Evolutionary conservation across 2,888 invertebrate genomes (phyloP), one percentile per base, ranked within the genome.

Genomic region (Cyclophora albipunctata): DNA sequence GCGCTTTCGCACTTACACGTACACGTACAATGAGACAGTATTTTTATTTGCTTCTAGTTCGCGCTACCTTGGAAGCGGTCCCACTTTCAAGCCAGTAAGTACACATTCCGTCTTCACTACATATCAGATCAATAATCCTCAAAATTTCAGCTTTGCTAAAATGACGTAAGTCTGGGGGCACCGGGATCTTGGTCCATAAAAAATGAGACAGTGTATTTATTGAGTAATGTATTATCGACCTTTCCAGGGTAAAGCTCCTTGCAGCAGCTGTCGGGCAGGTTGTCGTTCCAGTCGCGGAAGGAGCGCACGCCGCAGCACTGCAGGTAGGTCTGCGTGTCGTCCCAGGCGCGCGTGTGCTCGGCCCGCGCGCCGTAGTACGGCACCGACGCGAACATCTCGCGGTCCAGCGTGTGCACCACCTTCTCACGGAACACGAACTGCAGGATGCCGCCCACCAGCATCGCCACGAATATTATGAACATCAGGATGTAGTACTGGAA

Each of bases 341-440:
- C 96, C 97, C 97, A 98, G 0, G 97, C 93, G 51, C 91, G 90
- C 2, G 94, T 94, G 52, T 95, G 92, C 55, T 93, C 91, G 45
- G 90, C 90, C 55, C 91, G 90, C 20, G 90, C 90, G 45, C 93
- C 93, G 75, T 96, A 96, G 57, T 91, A 90, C 4, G 92, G 91
- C 66, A 96, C 91, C 2, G 95, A 91, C 20, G 93, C 92, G 59
- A 90, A 90, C 94, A 96, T 93, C 81, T 94, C 93, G 61, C 94
- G 92, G 69, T 93, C 91, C 78, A 96, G 90, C 0, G 94, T 93
- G 45, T 91, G 91, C 48, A 92, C 84, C 40, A 97, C 94, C 80
- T 96, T 94, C 71, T 94, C 94, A 45, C 96, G 91, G 87, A 97
- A 98, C 47, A 97, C 96, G 76, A 96, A 97, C 49, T 96, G 95